Percentiles rank a stretch among this genome's conserved stretches.
These are phyloP conservation scores for Luehdorfia chinensis DNA, from an alignment of 1,140 invertebrate genomes.

Conservation along the genomic window DNA sequence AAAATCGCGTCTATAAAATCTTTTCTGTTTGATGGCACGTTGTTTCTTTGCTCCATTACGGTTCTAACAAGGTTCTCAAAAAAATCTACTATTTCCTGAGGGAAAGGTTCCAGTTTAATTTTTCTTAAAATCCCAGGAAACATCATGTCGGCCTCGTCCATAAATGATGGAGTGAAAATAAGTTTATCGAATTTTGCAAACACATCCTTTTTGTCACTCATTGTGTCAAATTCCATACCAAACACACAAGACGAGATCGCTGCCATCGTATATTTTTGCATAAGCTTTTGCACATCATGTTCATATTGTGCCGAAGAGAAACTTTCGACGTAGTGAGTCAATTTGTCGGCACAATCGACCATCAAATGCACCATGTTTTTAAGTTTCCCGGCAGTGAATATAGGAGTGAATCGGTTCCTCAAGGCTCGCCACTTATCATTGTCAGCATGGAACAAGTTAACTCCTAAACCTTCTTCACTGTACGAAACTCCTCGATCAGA, in stretches of 20 bases:
- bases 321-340: slow-evolving; percentile 37
- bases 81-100: slow-evolving; percentile 25
- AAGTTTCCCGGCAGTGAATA: slow-evolving; percentile 79
- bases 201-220: slow-evolving; percentile 19
- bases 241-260: slow-evolving; percentile 78
- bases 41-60: slow-evolving; percentile 9
- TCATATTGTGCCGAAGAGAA: slow-evolving; percentile 22
- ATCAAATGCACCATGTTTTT: slow-evolving; percentile 75
- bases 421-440: slow-evolving; percentile 77
- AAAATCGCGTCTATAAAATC: slow-evolving; percentile 20
- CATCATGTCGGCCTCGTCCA: slow-evolving; percentile 38
- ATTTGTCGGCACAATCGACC: slow-evolving; percentile 43
- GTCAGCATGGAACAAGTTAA: slow-evolving; percentile 65
- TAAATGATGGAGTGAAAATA: slow-evolving; percentile 21
- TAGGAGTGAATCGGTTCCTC: slow-evolving; percentile 73
- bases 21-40: slow-evolving; percentile 1
- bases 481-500: slow-evolving; percentile 63
- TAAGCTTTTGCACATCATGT: slow-evolving; percentile 60
- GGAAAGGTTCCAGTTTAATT: slow-evolving; percentile 34
- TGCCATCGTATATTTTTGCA: slow-evolving; percentile 61
- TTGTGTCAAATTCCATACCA: slow-evolving; percentile 75
- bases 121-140: slow-evolving; percentile 36
- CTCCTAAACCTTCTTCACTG: slow-evolving; percentile 73
- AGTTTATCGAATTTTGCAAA: slow-evolving; percentile 28
- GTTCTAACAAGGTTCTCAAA: slow-evolving; percentile 30